Evolutionary conservation across 2,888 invertebrate genomes (phyloP).

Genomic region (Tachina grossa): DNA sequence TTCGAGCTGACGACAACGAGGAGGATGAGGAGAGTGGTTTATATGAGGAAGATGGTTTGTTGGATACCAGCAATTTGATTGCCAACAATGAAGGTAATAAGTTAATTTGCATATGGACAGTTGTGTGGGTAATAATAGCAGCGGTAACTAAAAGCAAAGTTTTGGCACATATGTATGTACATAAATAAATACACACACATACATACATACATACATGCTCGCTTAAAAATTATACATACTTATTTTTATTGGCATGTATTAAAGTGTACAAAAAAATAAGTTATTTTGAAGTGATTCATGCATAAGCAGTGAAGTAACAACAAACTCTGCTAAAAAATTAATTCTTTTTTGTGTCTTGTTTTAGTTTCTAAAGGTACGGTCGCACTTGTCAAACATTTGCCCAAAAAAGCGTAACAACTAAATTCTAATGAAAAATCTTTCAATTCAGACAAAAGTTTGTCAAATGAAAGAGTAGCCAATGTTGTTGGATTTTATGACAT

Average conservation of each 20-base stretch:
- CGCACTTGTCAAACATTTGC: no score
- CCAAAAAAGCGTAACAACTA: no score
- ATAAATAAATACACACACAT: background rate
- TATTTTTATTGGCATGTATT: background rate
- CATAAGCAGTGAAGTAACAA: background rate
- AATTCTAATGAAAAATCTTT: no score
- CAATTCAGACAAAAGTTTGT: no score
- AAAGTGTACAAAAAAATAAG: background rate
- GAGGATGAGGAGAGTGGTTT: slow-evolving; percentile 40
- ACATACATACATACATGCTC: background rate
- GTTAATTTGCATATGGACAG: slow-evolving; percentile 28
- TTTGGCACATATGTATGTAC: background rate
- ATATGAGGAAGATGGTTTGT: slow-evolving; percentile 52
- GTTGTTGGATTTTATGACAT: no score
- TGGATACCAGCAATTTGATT: slow-evolving; percentile 42
- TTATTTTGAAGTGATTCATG: slow-evolving; percentile 42
- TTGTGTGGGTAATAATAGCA: slow-evolving; percentile 43
- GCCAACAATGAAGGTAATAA: slow-evolving; percentile 44
- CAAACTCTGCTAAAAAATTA: slow-evolving; percentile 15
- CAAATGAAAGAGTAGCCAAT: no score
- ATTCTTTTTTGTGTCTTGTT: background rate
- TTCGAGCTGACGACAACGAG: background rate
- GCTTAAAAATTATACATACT: background rate
- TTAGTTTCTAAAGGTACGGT: no score
- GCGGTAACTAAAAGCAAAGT: slow-evolving; percentile 16